A percentile compares a stretch with the other conserved stretches of the same genome.
Conservation (phyloP, 2,113 vertebrate genomes). For the Heteronetta atricapilla region DNA sequence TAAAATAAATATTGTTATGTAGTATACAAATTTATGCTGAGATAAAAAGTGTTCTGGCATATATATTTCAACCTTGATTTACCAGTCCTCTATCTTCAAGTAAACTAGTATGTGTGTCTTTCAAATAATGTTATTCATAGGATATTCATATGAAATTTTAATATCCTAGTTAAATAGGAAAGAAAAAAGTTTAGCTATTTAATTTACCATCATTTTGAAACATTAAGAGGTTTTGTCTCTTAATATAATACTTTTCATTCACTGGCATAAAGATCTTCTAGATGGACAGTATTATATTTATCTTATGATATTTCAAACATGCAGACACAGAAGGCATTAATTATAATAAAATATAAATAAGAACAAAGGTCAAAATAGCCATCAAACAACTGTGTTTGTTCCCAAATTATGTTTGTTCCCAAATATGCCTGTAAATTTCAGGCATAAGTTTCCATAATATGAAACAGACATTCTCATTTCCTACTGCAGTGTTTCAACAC, state of each 20-base stretch:
- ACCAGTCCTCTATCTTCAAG: not conserved
- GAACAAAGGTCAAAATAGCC: not conserved
- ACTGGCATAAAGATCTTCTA: not conserved
- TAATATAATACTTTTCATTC: not conserved
- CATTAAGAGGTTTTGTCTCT: not conserved
- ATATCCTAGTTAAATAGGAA: not conserved
- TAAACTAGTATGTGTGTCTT: not conserved
- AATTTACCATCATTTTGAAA: not conserved
- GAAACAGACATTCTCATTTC: not conserved
- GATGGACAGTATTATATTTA: not conserved
- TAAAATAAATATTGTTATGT: not conserved
- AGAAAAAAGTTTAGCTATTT: not conserved
- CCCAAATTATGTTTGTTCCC: not conserved
- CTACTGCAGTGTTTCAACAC: not conserved
- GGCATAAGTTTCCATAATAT: not conserved
- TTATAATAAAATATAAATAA: not conserved
- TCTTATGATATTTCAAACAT: not conserved
- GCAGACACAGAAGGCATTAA: not conserved
- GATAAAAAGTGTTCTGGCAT: not conserved
- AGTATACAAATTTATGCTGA: not conserved
- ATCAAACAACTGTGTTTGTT: not conserved
- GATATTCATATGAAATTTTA: not conserved
- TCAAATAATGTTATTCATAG: not conserved
- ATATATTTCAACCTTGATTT: not conserved
- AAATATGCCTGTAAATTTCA: constrained; percentile 2